Conservation (phyloP, 2,888 invertebrate genomes). For the Nasonia oneida region DNA sequence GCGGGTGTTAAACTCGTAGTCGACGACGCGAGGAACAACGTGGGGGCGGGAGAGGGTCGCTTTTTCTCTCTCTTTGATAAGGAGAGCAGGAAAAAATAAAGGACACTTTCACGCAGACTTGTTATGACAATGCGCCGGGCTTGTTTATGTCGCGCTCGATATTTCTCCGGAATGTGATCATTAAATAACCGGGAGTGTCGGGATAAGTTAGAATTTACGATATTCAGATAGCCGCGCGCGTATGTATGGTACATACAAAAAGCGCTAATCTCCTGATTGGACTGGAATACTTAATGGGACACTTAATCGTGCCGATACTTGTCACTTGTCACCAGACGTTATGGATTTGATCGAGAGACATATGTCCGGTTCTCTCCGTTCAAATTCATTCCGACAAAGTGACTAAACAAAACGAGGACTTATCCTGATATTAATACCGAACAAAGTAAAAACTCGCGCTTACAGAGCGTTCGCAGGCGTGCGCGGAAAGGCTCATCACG, state of each 20-base stretch:
- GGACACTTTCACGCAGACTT: slow-evolving; percentile 4
- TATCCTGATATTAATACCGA: not conserved
- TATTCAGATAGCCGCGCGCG: slow-evolving; percentile 5
- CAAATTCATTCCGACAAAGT: not conserved
- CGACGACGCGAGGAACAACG: not conserved
- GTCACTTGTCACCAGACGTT: not conserved
- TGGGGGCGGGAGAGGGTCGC: not conserved
- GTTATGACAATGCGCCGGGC: not conserved
- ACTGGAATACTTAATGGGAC: slow-evolving; percentile 34
- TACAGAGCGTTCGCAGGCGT: not conserved
- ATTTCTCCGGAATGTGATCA: slow-evolving; percentile 24
- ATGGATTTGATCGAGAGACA: not conserved
- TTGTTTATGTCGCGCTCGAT: not conserved
- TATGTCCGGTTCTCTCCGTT: not conserved
- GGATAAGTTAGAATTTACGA: slow-evolving; percentile 28
- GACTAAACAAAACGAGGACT: no score
- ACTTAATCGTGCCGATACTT: slow-evolving; percentile 1
- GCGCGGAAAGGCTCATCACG: not conserved
- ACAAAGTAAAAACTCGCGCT: not conserved
- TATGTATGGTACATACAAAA: not conserved
- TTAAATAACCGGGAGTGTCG: slow-evolving; percentile 23
- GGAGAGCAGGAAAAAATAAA: not conserved
- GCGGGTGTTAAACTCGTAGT: not conserved
- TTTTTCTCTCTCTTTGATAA: not conserved
- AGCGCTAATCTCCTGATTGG: slow-evolving; percentile 28